These are phyloP conservation scores for Gambusia yucatana DNA, from an alignment of 2,797 vertebrate genomes.

Conservation along the genomic window DNA sequence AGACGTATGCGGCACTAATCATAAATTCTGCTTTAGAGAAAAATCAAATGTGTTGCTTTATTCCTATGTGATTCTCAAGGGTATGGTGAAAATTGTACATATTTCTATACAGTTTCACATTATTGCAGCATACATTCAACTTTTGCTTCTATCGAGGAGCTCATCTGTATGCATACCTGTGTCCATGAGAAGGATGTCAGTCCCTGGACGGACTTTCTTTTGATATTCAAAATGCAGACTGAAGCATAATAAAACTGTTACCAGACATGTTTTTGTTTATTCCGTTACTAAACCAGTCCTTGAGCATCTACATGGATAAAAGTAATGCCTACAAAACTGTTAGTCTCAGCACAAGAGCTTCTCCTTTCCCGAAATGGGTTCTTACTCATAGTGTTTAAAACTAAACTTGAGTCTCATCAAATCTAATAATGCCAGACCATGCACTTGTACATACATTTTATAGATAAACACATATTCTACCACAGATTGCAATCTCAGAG, in stretches of 20 bases:
- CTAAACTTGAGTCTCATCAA: slow-evolving; percentile 10
- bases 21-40: slow-evolving; percentile 25
- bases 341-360: background rate
- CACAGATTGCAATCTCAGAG: slow-evolving; percentile 45
- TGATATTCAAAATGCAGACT: slow-evolving; percentile 8
- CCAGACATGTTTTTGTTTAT: background rate
- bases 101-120: background rate
- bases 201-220: background rate
- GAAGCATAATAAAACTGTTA: background rate
- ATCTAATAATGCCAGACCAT: slow-evolving; percentile 3
- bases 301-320: background rate
- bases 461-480: slow-evolving; percentile 16
- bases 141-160: slow-evolving; percentile 3
- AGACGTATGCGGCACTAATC: slow-evolving; percentile 12
- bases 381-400: slow-evolving; percentile 12
- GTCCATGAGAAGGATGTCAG: background rate
- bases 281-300: no score
- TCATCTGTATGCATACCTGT: background rate
- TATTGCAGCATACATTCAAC: background rate
- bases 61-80: slow-evolving; percentile 13
- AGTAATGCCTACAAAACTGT: slow-evolving; percentile 1
- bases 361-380: background rate
- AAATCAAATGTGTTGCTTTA: slow-evolving; percentile 36
- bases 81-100: background rate
- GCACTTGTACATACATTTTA: slow-evolving; percentile 1